Evolutionary conservation across 2,888 invertebrate genomes (phyloP), one percentile per base, ranked within the genome.

Genomic region (Cactoblastis cactorum): DNA sequence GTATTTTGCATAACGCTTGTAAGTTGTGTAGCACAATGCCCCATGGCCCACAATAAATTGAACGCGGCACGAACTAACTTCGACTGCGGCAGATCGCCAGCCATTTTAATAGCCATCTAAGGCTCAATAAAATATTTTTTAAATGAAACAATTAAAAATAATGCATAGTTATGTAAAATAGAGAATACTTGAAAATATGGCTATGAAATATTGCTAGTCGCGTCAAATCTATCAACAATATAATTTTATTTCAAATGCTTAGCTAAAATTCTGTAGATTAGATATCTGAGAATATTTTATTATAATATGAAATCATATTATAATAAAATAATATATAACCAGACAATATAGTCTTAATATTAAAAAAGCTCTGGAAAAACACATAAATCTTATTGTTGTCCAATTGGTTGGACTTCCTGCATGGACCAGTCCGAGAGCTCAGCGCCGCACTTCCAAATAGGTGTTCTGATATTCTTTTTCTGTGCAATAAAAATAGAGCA

Each of bases 331-430:
- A 49, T 50, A 32, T 47, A 45, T 18, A 50, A 38, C 41, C 38
- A 32, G 54, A 9, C 9, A 28, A 28, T 19, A 18, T 17, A 17
- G 63, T 59, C 63, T 14, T 33, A 14, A 33, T 41, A 39, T 77
- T 77, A 71, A 69, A 76, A 80, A 71, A 69, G 70, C 69, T 69
- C 74, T 71, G 67, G 74, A 75, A 80, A 79, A 78, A 77, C 74
- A 74, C 78, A 83, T 88, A 87, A 88, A 86, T 88, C 87, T 83
- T 81, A 78, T 74, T 79, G 81, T 85, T 80, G 87, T 83, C 74
- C 77, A 80, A 81, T 82, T 67, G 77, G 71, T 68, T 77, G 68
- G 67, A 84, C 85, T 89, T 89, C 89, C 89, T 88, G 88, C 71
- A 80, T 66, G 66, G 80, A 81, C 88, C 80, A 79, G 87, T 86